These are phyloP conservation scores for Eustalomyia histrio DNA, from an alignment of 2,888 invertebrate species.

Conservation along the genomic window DNA sequence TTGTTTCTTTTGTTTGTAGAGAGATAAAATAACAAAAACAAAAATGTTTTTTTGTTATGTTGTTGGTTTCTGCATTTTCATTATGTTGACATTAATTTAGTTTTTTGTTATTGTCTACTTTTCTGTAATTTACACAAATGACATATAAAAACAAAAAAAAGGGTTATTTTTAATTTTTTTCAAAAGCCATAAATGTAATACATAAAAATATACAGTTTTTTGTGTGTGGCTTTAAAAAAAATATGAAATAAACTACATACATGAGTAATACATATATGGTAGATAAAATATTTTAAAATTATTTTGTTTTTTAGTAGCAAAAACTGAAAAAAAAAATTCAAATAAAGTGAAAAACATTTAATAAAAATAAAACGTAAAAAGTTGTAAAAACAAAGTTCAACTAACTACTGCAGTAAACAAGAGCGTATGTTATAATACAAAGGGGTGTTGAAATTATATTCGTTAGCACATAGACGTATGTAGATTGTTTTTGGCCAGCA, in stretches of 20 bases:
- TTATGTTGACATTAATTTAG: constrained; percentile 62
- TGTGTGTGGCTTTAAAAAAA: background rate
- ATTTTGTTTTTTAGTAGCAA: background rate
- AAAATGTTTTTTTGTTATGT: constrained; percentile 1
- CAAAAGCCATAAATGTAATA: constrained; percentile 38
- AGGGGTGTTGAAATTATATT: background rate
- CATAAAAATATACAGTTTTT: background rate
- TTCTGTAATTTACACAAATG: constrained; percentile 60
- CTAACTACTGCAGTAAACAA: constrained; percentile 5
- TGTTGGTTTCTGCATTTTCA: constrained; percentile 57
- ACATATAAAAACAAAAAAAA: constrained; percentile 46
- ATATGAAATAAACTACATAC: constrained; percentile 8
- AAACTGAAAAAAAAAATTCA: constrained; percentile 14
- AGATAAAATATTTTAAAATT: constrained; percentile 2
- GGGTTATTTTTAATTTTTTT: constrained; percentile 34
- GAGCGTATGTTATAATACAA: background rate
- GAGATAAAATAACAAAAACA: constrained; percentile 44
- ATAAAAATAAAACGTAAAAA: background rate
- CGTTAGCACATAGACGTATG: background rate
- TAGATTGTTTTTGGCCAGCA: background rate
- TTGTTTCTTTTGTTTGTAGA: background rate
- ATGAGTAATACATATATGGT: background rate
- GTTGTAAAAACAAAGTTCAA: background rate
- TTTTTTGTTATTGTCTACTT: constrained; percentile 43
- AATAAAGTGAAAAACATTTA: background rate